A percentile compares a stretch with the other conserved stretches of the same genome.
Evolutionary conservation across 2,113 vertebrate species (phyloP).

Genomic region (Trogon melanurus): DNA sequence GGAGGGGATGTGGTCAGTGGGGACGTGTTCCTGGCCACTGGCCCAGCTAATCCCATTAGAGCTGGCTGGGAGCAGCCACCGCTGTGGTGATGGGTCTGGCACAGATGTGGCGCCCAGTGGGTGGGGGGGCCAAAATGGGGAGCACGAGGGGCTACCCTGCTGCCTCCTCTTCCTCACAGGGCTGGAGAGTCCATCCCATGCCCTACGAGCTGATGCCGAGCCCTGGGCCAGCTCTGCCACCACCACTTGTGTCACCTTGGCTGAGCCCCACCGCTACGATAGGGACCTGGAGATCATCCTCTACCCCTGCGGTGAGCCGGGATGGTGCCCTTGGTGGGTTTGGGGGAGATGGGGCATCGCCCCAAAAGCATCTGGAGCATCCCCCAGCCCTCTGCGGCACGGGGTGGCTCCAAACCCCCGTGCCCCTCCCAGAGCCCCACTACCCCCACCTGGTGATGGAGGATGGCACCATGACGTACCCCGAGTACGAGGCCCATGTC

Average conservation of each 20-base stretch:
- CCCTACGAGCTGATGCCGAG: conserved; percentile 89
- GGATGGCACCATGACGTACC: conserved; percentile 85
- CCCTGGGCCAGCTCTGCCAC: conserved; percentile 91
- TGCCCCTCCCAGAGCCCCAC: conserved; percentile 84
- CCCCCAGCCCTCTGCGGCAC: fast-evolving
- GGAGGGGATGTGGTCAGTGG: not conserved
- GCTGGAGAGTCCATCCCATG: conserved; percentile 93
- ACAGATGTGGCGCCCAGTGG: fast-evolving
- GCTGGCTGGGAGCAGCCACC: not conserved
- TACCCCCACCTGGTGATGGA: conserved; percentile 90
- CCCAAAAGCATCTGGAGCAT: not conserved
- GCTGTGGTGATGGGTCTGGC: fast-evolving
- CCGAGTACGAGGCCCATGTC: conserved; percentile 86
- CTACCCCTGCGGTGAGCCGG: conserved; percentile 89
- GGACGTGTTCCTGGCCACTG: not conserved
- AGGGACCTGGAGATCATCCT: conserved; percentile 91
- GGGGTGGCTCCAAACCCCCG: not conserved
- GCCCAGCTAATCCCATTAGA: not conserved
- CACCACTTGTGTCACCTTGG: conserved; percentile 91
- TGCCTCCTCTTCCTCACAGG: conserved; percentile 25
- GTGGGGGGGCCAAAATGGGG: fast-evolving
- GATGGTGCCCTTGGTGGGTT: not conserved
- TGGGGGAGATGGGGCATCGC: not conserved
- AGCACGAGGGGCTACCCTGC: not conserved
- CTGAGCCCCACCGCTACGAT: conserved; percentile 89